A percentile compares a stretch with the other conserved stretches of the same genome.
Evolutionary conservation across 2,888 invertebrate genomes (phyloP).

Genomic region (Thymelicus lineola): DNA sequence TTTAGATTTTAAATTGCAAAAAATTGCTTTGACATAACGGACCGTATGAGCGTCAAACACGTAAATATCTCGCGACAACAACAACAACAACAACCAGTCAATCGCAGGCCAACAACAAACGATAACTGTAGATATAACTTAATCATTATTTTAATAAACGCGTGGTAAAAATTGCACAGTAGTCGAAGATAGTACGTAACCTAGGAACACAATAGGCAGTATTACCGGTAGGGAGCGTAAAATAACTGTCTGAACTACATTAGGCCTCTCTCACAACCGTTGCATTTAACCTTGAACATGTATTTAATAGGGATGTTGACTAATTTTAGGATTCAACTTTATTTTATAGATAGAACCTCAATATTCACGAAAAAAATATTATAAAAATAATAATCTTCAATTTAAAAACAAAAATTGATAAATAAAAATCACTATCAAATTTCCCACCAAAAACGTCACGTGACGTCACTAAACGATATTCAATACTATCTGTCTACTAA

Average conservation of each 20-base stretch:
- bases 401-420: too few species aligned
- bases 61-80: background rate
- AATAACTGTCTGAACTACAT: constrained; percentile 67
- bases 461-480: too few species aligned
- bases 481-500: too few species aligned
- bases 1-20: background rate
- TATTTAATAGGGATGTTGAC: too few species aligned
- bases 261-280: constrained; percentile 84
- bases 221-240: constrained; percentile 62
- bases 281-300: constrained; percentile 51
- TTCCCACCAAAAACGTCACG: too few species aligned
- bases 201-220: constrained; percentile 81
- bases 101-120: constrained; percentile 45
- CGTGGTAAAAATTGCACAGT: constrained; percentile 64
- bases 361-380: too few species aligned
- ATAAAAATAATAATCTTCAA: too few species aligned
- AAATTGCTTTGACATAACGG: background rate
- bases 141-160: constrained; percentile 45
- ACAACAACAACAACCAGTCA: constrained; percentile 21
- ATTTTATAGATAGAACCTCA: too few species aligned
- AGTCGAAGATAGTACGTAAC: constrained; percentile 59
- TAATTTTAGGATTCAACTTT: too few species aligned
- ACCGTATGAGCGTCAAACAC: background rate
- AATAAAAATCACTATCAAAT: too few species aligned
- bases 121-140: constrained; percentile 71